A percentile compares a stretch with the other conserved stretches of the same genome.
phyloP scores from a whole-genome alignment of 2,797 vertebrate species.

The Mustela erminea region DNA sequence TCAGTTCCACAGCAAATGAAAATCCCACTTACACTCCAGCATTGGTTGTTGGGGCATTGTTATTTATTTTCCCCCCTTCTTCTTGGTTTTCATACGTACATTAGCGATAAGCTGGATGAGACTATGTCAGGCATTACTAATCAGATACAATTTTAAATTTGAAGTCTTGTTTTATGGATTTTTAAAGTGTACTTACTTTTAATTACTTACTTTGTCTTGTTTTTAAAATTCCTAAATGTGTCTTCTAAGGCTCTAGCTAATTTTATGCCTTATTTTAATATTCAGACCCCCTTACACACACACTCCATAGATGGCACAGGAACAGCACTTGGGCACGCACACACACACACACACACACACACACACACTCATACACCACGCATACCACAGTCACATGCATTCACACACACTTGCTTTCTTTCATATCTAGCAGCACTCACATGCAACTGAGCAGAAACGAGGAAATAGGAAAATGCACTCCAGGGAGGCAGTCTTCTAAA shows the following conservation, averaged over 20 bases:
- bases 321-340: background rate
- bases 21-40: background rate
- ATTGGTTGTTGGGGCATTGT: background rate
- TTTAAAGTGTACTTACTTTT: constrained; percentile 34
- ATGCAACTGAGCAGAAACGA: background rate
- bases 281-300: background rate
- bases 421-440: background rate
- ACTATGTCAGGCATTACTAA: background rate
- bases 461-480: background rate
- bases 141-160: constrained; percentile 53
- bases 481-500: background rate
- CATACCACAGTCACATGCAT: background rate
- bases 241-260: background rate
- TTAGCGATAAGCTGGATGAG: background rate
- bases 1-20: constrained; percentile 23
- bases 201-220: constrained; percentile 21
- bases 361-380: background rate
- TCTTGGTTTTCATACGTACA: background rate
- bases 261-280: background rate
- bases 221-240: background rate
- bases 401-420: background rate
- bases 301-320: background rate
- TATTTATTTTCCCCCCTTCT: constrained; percentile 11
- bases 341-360: background rate
- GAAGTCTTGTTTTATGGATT: constrained; percentile 19